Evolutionary conservation across 2,888 invertebrate genomes (phyloP), one percentile per base, ranked within the genome.

Genomic region (Rapana venosa): DNA sequence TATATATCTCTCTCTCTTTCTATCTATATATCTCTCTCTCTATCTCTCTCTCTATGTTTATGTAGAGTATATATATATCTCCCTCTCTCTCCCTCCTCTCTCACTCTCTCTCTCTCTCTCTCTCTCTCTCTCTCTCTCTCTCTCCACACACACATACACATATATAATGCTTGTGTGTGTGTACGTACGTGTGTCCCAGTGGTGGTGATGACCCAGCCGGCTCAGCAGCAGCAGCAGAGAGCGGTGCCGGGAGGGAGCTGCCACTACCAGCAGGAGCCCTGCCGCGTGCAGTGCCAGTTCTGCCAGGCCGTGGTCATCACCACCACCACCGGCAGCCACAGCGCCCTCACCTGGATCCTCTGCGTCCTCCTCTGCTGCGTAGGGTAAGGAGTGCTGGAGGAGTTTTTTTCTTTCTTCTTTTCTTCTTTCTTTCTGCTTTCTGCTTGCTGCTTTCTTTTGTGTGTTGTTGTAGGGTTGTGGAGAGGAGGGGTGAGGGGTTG

Each of bases 241-340:
- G 58, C 58, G 4, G 30, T 17, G 30, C 84, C 56, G 0, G 90
- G 92, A 4, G 87, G 89, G 22, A 89, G 87, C 26, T 85, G 70
- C 77, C 87, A 89, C n/a, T 93, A 92, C 87, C 89, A 90, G 8
- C 93, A 93, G 77, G 36, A 87, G 17, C 91, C 92, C 0, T 90
- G 90, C 17, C 89, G 87, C 30, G 92, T 93, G 11, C 86, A 91
- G 13, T 94, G 94, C 86, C 94, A 93, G 35, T 91, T 92, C 87
- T 94, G 94, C 87, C 89, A 92, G 11, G 93, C 93, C 26, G 90
- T 93, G 15, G 92, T 94, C 36, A 89, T 93, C n/a, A 94, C 94
- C 11, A 87, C 85, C 56, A 91, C 90, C 2, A 17, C 83, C 26
- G 93, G 93, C 87, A 92, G 92, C 74, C 90, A 90, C 58, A 94